Evolutionary conservation across 92 coral and sea anemone genomes (phyloP).

Genomic region (Bergia puertoricense): DNA sequence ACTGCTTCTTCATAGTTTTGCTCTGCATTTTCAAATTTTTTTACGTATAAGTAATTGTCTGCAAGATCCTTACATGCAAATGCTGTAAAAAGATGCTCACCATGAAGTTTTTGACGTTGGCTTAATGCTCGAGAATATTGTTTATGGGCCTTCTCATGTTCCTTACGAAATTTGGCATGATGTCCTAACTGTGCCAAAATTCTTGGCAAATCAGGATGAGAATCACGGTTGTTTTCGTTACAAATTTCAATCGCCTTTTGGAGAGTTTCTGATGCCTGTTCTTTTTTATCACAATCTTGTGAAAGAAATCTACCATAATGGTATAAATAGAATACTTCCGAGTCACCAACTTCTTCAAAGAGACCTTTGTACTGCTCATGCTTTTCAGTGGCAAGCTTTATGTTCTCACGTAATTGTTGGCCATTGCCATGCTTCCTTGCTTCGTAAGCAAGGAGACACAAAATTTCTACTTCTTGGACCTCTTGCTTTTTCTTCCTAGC

Average conservation of each 20-base stretch:
- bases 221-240: neutral
- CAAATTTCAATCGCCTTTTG: neutral
- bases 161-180: neutral
- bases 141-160: conserved; percentile 31
- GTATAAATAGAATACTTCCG: conserved; percentile 35
- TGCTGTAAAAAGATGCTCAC: conserved; percentile 48
- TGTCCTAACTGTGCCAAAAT: conserved; percentile 13
- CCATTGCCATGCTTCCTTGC: conserved; percentile 21
- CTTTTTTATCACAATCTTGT: conserved; percentile 20
- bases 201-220: conserved; percentile 24
- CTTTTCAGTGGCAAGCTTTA: conserved; percentile 10
- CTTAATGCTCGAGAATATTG: conserved; percentile 19
- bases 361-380: neutral
- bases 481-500: neutral
- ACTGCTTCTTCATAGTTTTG: conserved; percentile 40
- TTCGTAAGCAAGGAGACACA: conserved; percentile 47
- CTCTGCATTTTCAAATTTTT: neutral
- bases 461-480: conserved; percentile 36
- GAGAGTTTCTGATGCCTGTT: neutral
- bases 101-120: conserved; percentile 12
- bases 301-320: conserved; percentile 42
- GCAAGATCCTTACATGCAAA: conserved; percentile 53
- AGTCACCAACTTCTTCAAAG: neutral
- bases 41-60: conserved; percentile 19
- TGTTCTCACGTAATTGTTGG: neutral